phyloP scores from a whole-genome alignment of 2,113 vertebrate species.

The Centropristis striata region DNA sequence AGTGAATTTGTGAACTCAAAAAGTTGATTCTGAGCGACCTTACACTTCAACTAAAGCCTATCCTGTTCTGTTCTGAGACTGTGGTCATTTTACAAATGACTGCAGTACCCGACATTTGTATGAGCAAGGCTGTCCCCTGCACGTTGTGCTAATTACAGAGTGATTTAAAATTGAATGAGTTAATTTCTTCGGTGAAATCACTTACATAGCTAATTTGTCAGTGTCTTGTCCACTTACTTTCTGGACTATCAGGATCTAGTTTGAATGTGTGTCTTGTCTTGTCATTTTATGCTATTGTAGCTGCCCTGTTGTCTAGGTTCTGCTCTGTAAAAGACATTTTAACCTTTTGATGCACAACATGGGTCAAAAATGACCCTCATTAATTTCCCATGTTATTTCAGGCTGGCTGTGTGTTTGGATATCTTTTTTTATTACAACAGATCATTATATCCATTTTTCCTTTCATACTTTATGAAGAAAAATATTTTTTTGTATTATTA shows the following conservation, averaged over 20 bases:
- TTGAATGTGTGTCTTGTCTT: neutral
- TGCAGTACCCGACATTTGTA: neutral
- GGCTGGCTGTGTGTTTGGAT: too few relatives aligned
- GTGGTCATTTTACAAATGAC: neutral
- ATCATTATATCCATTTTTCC: too few relatives aligned
- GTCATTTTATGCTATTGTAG: neutral
- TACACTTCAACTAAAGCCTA: too few relatives aligned
- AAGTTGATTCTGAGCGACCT: too few relatives aligned
- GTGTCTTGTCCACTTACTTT: neutral
- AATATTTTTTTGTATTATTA: too few relatives aligned
- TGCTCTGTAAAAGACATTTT: conserved; percentile 16
- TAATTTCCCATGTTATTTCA: too few relatives aligned
- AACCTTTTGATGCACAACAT: too few relatives aligned
- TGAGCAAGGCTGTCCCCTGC: neutral
- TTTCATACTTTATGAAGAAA: too few relatives aligned
- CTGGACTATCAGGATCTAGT: neutral
- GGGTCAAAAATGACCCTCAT: too few relatives aligned
- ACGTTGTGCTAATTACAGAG: neutral
- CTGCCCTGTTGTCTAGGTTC: neutral
- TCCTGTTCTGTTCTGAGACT: neutral
- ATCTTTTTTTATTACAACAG: too few relatives aligned
- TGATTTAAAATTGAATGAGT: conserved; percentile 9
- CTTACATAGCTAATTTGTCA: neutral
- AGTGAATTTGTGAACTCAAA: too few relatives aligned
- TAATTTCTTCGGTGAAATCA: conserved; percentile 6